Evolutionary conservation across 2,888 invertebrate genomes (phyloP), one percentile per base, ranked within the genome.

Genomic region (Macrosoma leucophasiata): DNA sequence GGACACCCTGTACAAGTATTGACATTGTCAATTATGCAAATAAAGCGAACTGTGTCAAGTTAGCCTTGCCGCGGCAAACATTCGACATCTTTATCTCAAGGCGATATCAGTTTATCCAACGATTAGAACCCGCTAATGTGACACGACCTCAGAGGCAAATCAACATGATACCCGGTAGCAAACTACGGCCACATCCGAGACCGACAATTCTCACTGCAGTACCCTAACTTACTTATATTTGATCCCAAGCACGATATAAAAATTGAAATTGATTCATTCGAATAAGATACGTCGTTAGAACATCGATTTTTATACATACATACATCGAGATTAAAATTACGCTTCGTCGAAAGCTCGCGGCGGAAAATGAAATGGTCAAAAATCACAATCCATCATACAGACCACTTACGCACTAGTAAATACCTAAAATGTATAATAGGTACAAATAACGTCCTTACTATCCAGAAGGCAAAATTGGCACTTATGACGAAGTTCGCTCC

Each of bases 391-490:
- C 60, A 62, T 74, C 68, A 77, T 58, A 71, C 68, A 53, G 68
- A 71, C 70, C 74, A 70, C 81, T 81, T 82, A 81, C 77, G 70
- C 59, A 76, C 82, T 81, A 81, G 63, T 55, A 71, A 58, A 74
- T 81, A 81, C 77, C 79, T 82, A 77, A 78, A 68, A 60, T 73
- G 74, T 78, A 82, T 58, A 55, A 76, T 81, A 81, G 81, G 79
- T 84, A 79, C 64, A 77, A 81, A 79, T 59, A 79, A 78, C 71
- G 79, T 82, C 78, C 84, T 81, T 69, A 84, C 75, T 71, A 81
- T 72, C 77, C 77, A 79, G 77, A 84, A 84, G 85, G 85, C 85
- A 85, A 84, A 77, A 84, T 85, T 85, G 85, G 85, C 85, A 85
- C 85, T 84, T 78, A 75, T 63, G 63, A 76, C 75, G 65, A 70